phyloP scores from a whole-genome alignment of 2,113 vertebrate species.

The Nettapus auritus region DNA sequence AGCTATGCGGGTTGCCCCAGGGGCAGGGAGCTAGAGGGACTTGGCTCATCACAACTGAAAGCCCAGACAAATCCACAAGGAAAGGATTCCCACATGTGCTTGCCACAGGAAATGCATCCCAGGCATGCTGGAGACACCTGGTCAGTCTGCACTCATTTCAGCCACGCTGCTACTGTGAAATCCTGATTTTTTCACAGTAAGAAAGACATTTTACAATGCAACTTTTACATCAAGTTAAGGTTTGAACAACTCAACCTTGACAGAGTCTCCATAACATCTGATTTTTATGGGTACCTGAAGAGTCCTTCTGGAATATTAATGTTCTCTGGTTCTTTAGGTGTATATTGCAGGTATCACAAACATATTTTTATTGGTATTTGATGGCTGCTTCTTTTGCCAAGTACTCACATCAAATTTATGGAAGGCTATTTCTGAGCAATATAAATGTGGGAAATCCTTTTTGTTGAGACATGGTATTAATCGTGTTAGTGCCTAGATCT shows the following conservation, averaged over 20 bases:
- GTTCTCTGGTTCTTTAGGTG: slow-evolving; percentile 72
- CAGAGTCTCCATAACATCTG: slow-evolving; percentile 41
- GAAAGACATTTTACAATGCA: not conserved
- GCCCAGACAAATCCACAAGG: fast-evolving
- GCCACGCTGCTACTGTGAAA: not conserved
- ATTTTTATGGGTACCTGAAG: slow-evolving; percentile 72
- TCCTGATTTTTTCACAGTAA: not conserved
- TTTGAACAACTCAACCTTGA: slow-evolving; percentile 59
- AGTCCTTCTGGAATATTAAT: slow-evolving; percentile 72
- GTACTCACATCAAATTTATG: slow-evolving; percentile 72
- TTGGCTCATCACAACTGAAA: not conserved
- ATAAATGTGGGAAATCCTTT: slow-evolving; percentile 67
- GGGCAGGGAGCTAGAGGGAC: not conserved
- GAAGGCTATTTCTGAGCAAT: slow-evolving; percentile 54
- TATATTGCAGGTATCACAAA: slow-evolving; percentile 74
- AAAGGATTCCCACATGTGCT: not conserved
- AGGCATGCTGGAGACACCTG: not conserved
- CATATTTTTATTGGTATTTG: slow-evolving; percentile 78
- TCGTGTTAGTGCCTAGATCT: slow-evolving; percentile 54
- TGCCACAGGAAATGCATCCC: not conserved
- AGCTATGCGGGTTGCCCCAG: fast-evolving
- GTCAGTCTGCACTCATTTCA: not conserved
- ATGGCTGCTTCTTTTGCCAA: slow-evolving; percentile 72
- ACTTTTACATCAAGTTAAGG: not conserved
- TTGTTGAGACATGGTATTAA: slow-evolving; percentile 64